Base-by-base conservation (phyloP, 2,888 invertebrate species). In the Coenonympha arcania region DNA sequence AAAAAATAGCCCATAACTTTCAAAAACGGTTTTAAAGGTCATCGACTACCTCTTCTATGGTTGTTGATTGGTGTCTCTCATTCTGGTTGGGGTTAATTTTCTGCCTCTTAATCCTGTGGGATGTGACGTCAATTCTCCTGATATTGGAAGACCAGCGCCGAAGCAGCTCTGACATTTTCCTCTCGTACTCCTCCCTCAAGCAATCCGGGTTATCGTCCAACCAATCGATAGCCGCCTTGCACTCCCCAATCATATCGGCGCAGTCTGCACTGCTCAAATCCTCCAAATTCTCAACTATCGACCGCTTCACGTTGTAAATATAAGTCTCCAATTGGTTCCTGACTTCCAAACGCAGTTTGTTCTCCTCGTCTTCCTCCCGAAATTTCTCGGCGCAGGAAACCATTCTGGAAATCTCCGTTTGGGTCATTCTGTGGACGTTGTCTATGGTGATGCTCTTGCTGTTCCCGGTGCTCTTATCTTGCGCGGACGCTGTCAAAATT, bases 301-400 rank as follows among this genome's bases (percentile, higher is more conserved):
- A 62, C 19, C 72, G 67, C 42, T 75, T 80, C 0, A 73, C 68
- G 28, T 64, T 69, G 37, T 72, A 81, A 2, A 82, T 61, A 28
- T 77, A 82, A 0, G 71, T 64, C 59, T 83, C 82, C 16, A 82
- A 30, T 33, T 79, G 76, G 28, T 83, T 80, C 16, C 75, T 69
- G 0, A 66, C 71, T 66, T 80, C 78, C 2, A 82, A 59, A 6
- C 75, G 63, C 1, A 50, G 52, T 52, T 65, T 79, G 9, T 69
- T 68, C 36, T 82, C 79, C 3, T 26, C 65, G 28, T 83, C 82
- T 26, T 79, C 73, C 39, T 74, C 69, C 4, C 57, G 65, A 24
- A 70, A 76, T 0, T 54, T 56, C 6, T 68, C 59, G 0, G 81
- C 80, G 15, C 79, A 73, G 0, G 65, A 62, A 6, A 79, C 65